phyloP scores from a whole-genome alignment of 2,888 invertebrate species.

The Linnaemya tessellans region DNA sequence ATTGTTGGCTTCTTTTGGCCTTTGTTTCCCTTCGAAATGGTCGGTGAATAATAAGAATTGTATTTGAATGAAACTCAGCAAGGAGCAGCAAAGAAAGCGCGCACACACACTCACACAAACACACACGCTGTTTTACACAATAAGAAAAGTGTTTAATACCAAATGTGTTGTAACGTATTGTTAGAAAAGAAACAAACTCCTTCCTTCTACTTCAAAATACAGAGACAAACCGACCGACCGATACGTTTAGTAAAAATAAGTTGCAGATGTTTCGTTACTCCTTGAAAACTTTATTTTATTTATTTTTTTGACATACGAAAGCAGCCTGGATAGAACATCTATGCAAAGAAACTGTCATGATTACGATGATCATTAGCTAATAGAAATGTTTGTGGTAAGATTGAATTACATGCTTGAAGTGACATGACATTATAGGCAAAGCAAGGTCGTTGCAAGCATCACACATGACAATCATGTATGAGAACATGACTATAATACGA shows the following conservation, averaged over 20 bases:
- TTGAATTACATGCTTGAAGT: too few relatives aligned
- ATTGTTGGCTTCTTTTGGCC: slow-evolving; percentile 55
- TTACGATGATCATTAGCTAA: neutral
- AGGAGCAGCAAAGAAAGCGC: slow-evolving; percentile 42
- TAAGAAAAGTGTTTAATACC: slow-evolving; percentile 55
- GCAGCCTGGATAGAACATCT: neutral
- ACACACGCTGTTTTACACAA: neutral
- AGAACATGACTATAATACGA: too few relatives aligned
- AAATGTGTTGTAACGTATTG: slow-evolving; percentile 69
- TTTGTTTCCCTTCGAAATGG: slow-evolving; percentile 28
- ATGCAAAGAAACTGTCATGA: neutral
- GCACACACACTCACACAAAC: slow-evolving; percentile 1
- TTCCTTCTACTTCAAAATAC: slow-evolving; percentile 30
- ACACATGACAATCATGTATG: too few relatives aligned
- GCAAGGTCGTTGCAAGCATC: too few relatives aligned
- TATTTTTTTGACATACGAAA: slow-evolving; percentile 24
- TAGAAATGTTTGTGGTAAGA: too few relatives aligned
- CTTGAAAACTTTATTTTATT: slow-evolving; percentile 57
- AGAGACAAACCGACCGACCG: neutral
- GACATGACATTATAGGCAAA: too few relatives aligned
- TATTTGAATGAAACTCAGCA: slow-evolving; percentile 41
- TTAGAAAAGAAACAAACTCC: slow-evolving; percentile 28
- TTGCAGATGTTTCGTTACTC: slow-evolving; percentile 70
- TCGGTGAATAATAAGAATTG: slow-evolving; percentile 57
- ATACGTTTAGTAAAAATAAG: slow-evolving; percentile 47